phyloP scores from a whole-genome alignment of 2,888 invertebrate species.

The Trachelus tabidus region DNA sequence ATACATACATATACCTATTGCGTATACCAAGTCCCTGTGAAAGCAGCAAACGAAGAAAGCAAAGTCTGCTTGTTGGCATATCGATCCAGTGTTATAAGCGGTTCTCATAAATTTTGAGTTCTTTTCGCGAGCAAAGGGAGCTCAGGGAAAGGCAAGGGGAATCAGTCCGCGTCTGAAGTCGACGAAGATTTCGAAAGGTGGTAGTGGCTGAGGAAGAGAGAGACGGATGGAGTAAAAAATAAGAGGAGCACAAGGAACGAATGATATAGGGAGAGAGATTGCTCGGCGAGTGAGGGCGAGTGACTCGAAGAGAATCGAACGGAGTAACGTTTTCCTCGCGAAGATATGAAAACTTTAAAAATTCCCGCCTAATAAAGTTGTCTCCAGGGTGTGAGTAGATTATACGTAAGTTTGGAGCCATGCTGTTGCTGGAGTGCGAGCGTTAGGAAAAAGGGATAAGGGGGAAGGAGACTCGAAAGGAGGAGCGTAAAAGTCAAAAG shows the following conservation, averaged over 20 bases:
- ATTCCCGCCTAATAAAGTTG: slow-evolving; percentile 40
- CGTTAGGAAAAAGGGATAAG: slow-evolving; percentile 38
- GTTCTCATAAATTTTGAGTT: too few relatives aligned
- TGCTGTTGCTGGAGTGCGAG: slow-evolving; percentile 33
- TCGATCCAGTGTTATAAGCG: too few relatives aligned
- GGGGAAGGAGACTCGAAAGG: slow-evolving; percentile 29
- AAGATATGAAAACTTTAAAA: slow-evolving; percentile 29
- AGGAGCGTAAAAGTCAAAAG: slow-evolving; percentile 41
- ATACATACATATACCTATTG: neutral
- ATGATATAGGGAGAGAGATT: neutral
- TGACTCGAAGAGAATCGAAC: too few relatives aligned
- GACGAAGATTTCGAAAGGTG: too few relatives aligned
- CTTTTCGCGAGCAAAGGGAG: too few relatives aligned
- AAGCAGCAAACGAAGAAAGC: too few relatives aligned
- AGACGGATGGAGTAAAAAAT: neutral
- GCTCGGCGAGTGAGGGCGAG: neutral
- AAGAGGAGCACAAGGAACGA: neutral
- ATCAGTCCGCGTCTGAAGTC: too few relatives aligned
- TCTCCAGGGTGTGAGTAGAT: slow-evolving; percentile 34
- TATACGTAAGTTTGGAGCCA: slow-evolving; percentile 34
- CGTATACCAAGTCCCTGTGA: too few relatives aligned
- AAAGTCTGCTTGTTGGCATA: too few relatives aligned
- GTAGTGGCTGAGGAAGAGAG: neutral
- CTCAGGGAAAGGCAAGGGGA: too few relatives aligned
- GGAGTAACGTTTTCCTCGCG: neutral